A percentile compares a stretch with the other conserved stretches of the same genome.
Conservation (phyloP, 2,113 vertebrate species). For the Atrichornis clamosus region DNA sequence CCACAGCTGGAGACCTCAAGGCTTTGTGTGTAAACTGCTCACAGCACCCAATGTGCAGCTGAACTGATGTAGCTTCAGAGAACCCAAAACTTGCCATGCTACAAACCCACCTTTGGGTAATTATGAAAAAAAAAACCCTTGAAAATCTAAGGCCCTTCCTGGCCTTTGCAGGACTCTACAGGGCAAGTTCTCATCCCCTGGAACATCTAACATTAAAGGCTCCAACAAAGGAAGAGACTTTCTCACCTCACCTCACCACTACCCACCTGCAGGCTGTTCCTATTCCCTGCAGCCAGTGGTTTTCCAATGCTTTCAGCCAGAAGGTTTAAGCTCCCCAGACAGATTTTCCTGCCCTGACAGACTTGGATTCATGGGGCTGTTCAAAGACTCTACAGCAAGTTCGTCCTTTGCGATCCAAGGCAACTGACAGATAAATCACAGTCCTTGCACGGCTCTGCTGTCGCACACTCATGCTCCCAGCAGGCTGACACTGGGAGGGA, state of each 20-base stretch:
- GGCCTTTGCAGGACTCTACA: not conserved
- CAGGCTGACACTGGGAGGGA: not conserved
- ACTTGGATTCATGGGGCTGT: not conserved
- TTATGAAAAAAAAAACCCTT: not conserved
- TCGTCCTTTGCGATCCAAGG: not conserved
- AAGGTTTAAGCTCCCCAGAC: not conserved
- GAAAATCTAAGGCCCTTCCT: not conserved
- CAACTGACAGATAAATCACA: accelerated
- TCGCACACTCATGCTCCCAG: accelerated
- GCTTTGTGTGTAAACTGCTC: not conserved
- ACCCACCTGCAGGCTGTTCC: not conserved
- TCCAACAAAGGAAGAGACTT: not conserved
- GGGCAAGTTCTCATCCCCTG: not conserved
- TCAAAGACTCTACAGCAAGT: not conserved
- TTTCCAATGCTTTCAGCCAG: not conserved
- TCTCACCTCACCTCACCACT: not conserved
- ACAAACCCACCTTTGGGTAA: not conserved
- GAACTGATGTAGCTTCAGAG: not conserved
- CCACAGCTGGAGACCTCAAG: not conserved
- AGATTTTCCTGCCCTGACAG: not conserved
- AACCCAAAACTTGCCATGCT: not conserved
- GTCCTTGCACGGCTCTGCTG: accelerated
- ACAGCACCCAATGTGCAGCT: accelerated
- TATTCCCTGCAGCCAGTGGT: not conserved
- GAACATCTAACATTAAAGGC: not conserved